Percentiles rank a stretch among this genome's conserved stretches.
phyloP scores from a whole-genome alignment of 2,888 invertebrate species.

The Tryphoninae sp. region DNA sequence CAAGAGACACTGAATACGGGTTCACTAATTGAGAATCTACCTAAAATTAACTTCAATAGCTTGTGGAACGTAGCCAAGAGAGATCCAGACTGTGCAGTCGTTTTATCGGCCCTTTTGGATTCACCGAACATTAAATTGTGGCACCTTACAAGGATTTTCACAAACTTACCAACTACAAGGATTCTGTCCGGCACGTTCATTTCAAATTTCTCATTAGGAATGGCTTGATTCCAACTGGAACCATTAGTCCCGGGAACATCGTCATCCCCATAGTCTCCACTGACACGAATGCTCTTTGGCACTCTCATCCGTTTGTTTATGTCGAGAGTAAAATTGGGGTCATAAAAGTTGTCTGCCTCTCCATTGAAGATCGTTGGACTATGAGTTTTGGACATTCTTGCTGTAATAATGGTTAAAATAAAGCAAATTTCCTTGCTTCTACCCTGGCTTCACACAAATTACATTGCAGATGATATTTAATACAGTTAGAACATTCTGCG shows the following conservation, averaged over 20 bases:
- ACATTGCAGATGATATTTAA: neutral
- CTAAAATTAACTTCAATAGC: constrained; percentile 52
- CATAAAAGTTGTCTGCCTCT: constrained; percentile 84
- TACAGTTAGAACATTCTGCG: neutral
- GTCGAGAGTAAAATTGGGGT: constrained; percentile 89
- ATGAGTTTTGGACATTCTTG: constrained; percentile 84
- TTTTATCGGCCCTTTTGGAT: neutral
- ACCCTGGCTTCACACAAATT: neutral
- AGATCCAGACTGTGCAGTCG: constrained; percentile 1
- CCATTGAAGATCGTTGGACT: constrained; percentile 86
- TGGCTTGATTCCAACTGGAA: constrained; percentile 84
- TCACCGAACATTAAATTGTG: too few relatives aligned
- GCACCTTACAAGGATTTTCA: constrained; percentile 56
- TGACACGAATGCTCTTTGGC: constrained; percentile 90
- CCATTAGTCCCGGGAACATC: constrained; percentile 85
- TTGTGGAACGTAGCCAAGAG: constrained; percentile 55
- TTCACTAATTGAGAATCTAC: constrained; percentile 52
- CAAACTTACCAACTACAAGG: constrained; percentile 91
- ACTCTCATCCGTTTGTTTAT: constrained; percentile 92
- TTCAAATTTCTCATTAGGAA: constrained; percentile 86
- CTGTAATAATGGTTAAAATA: constrained; percentile 58
- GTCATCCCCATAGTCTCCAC: constrained; percentile 86
- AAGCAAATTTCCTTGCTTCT: neutral
- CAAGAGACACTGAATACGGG: neutral
- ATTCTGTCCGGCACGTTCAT: constrained; percentile 98